phyloP scores from a whole-genome alignment of 2,113 vertebrate species.

The Hydrolagus affinis region DNA sequence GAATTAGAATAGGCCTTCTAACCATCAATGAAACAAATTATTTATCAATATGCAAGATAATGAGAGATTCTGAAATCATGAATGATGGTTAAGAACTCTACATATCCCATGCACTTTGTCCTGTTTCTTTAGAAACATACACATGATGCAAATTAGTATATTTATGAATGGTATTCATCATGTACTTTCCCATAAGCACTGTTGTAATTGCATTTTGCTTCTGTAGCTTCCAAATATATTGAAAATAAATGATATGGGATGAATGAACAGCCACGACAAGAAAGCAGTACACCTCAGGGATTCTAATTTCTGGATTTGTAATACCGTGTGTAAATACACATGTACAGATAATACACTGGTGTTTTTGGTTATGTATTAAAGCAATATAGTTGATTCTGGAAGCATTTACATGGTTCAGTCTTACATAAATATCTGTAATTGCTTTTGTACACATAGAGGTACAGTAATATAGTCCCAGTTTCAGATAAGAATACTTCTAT shows the following conservation, averaged over 20 bases:
- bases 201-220: background rate
- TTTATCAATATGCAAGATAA: background rate
- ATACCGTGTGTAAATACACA: too few relatives aligned
- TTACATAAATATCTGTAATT: too few relatives aligned
- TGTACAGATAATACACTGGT: too few relatives aligned
- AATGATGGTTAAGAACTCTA: background rate
- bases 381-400: too few relatives aligned
- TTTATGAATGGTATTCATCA: background rate
- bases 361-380: too few relatives aligned
- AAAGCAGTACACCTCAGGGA: too few relatives aligned
- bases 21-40: background rate
- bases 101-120: background rate
- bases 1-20: background rate
- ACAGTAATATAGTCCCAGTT: too few relatives aligned
- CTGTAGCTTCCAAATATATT: background rate
- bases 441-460: too few relatives aligned
- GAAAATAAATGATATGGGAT: background rate
- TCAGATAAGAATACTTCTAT: too few relatives aligned
- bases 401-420: too few relatives aligned
- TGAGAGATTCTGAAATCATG: too few relatives aligned
- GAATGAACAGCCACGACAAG: background rate
- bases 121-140: background rate
- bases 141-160: background rate
- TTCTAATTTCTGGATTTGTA: too few relatives aligned
- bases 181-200: background rate